These are phyloP conservation scores for Agrilus biguttatus DNA, from an alignment of 2,888 invertebrate species.

Conservation along the genomic window DNA sequence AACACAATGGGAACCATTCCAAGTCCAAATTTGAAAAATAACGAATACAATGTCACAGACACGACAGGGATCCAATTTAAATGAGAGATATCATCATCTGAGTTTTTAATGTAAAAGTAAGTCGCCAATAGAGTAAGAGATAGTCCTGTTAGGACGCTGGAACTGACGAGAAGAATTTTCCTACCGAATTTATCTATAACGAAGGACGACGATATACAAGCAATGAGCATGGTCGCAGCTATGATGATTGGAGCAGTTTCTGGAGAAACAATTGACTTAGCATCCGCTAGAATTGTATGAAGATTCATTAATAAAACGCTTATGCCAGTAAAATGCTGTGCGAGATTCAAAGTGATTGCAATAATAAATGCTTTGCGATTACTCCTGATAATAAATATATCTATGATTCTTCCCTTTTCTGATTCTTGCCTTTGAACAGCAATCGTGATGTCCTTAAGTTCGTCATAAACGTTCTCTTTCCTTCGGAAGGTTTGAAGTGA, in stretches of 20 bases:
- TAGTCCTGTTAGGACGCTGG: conserved; percentile 21
- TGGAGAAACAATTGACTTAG: conserved; percentile 21
- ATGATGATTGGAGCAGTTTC: conserved; percentile 23
- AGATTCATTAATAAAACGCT: conserved; percentile 29
- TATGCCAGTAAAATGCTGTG: conserved; percentile 26
- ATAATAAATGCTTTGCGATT: conserved; percentile 25
- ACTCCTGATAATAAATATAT: conserved; percentile 22
- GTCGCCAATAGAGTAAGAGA: conserved; percentile 21
- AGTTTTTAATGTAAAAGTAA: conserved; percentile 21
- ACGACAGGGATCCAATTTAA: conserved; percentile 4
- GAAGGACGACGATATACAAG: conserved; percentile 19
- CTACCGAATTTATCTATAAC: conserved; percentile 25
- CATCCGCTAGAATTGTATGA: conserved; percentile 23
- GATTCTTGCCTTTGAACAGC: conserved; percentile 22
- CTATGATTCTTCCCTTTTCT: conserved; percentile 23
- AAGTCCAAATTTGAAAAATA: conserved; percentile 8
- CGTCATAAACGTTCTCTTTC: conserved; percentile 17
- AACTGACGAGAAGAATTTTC: conserved; percentile 20
- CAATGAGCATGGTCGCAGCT: conserved; percentile 23
- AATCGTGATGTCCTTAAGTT: conserved; percentile 21
- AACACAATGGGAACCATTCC: conserved; percentile 8
- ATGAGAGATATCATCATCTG: conserved; percentile 3
- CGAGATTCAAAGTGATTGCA: conserved; percentile 23
- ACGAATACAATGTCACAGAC: conserved; percentile 6
- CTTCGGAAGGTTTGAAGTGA: conserved; percentile 18